These are phyloP conservation scores for Zoanthus gigantus DNA, from an alignment of 92 coral and sea anemone genomes.

Conservation along the genomic window DNA sequence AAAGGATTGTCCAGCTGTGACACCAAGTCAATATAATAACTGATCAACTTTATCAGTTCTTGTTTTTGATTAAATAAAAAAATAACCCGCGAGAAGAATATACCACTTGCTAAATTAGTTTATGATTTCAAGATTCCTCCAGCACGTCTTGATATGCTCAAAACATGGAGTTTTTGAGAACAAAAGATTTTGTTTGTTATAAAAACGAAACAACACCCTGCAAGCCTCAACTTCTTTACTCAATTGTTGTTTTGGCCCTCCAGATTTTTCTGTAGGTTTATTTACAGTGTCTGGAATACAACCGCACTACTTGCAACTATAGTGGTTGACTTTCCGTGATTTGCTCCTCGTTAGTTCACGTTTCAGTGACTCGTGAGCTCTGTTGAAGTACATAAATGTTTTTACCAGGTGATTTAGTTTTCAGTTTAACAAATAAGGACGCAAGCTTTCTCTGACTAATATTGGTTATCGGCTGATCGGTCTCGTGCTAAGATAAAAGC, in stretches of 20 bases:
- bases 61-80: not conserved
- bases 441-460: not conserved
- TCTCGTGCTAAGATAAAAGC: not conserved
- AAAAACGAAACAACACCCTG: conserved; percentile 9
- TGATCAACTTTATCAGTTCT: not conserved
- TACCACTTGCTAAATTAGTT: conserved; percentile 30
- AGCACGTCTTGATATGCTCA: conserved; percentile 5
- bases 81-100: conserved; percentile 24
- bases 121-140: not conserved
- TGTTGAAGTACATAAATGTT: not conserved
- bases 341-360: not conserved
- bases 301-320: not conserved
- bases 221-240: not conserved
- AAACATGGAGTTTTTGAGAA: not conserved
- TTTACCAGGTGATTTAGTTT: conserved; percentile 23
- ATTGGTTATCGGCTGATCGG: conserved; percentile 23
- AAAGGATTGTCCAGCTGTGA: conserved; percentile 16
- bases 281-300: not conserved
- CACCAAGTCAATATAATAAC: not conserved
- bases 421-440: not conserved
- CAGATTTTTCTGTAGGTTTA: not conserved
- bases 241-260: not conserved
- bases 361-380: not conserved
- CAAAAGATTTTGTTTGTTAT: conserved; percentile 16
- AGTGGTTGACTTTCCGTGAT: conserved; percentile 11